A percentile compares a stretch with the other conserved stretches of the same genome.
These are phyloP conservation scores for Tenualosa thibaudeaui DNA, from an alignment of 2,797 vertebrate species.

Conservation along the genomic window DNA sequence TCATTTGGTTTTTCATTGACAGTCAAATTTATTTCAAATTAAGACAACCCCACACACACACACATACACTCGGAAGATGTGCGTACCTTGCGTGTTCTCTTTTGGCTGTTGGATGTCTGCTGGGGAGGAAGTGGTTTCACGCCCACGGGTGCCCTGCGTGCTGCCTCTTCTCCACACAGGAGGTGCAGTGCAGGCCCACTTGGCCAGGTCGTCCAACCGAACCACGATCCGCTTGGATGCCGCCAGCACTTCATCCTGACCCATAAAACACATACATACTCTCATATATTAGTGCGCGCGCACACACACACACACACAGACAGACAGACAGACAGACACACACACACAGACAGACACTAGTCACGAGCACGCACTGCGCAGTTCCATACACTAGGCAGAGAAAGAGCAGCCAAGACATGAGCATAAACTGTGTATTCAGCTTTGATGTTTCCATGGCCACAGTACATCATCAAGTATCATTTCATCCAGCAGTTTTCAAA, in stretches of 20 bases:
- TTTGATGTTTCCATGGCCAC: too few species aligned
- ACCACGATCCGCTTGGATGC: constrained; percentile 79
- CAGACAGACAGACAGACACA: too few species aligned
- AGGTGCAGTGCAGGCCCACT: constrained; percentile 70
- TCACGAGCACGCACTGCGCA: too few species aligned
- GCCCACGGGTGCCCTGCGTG: constrained; percentile 37
- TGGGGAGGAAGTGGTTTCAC: constrained; percentile 28
- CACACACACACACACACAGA: too few species aligned
- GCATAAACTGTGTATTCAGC: too few species aligned
- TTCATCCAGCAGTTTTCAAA: neutral
- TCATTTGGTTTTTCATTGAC: neutral
- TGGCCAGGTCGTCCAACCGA: constrained; percentile 76
- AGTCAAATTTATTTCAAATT: neutral
- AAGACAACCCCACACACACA: neutral
- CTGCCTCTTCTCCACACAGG: constrained; percentile 57
- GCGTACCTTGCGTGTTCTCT: constrained; percentile 55
- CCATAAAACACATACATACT: too few species aligned
- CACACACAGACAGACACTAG: too few species aligned
- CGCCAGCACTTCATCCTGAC: constrained; percentile 78
- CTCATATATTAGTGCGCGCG: too few species aligned
- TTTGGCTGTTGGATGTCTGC: constrained; percentile 39
- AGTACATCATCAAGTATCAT: neutral
- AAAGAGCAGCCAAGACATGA: too few species aligned
- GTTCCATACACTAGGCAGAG: too few species aligned
- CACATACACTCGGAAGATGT: neutral